Evolutionary conservation across 2,797 vertebrate species (phyloP).

Genomic region (Lutjanus campechanus): DNA sequence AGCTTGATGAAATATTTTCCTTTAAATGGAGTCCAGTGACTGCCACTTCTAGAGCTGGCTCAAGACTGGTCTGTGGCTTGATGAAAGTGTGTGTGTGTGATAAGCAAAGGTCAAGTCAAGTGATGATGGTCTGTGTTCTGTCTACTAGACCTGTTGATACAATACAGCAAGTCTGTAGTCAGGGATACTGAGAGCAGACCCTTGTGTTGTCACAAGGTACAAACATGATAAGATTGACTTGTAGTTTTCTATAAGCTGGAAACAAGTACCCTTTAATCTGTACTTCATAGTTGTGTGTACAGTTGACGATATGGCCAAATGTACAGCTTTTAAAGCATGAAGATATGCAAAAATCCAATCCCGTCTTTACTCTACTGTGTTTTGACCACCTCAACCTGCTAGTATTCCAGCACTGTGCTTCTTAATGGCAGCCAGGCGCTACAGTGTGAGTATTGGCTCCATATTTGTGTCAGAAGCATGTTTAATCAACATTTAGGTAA

Average conservation of each 20-base stretch:
- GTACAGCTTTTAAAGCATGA: not conserved
- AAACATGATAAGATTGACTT: not conserved
- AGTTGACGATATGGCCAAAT: not conserved
- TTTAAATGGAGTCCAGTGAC: slow-evolving; percentile 25
- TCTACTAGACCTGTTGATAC: slow-evolving; percentile 47
- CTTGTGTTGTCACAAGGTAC: not conserved
- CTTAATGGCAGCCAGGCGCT: too few relatives aligned
- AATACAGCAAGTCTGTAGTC: not conserved
- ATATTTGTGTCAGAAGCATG: not conserved
- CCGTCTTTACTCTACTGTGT: not conserved
- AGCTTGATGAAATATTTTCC: slow-evolving; percentile 54
- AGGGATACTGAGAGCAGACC: not conserved
- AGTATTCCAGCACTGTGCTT: not conserved
- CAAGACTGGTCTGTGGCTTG: not conserved
- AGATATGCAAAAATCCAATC: not conserved
- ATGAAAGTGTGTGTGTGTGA: slow-evolving; percentile 20
- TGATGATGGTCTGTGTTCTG: slow-evolving; percentile 11
- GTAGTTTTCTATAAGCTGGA: not conserved
- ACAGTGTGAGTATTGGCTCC: not conserved
- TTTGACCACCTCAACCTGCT: not conserved
- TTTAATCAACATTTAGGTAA: not conserved
- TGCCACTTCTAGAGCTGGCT: not conserved
- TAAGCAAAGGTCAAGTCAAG: slow-evolving; percentile 48
- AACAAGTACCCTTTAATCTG: not conserved
- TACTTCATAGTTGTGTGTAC: not conserved